Conservation (phyloP, 2,113 vertebrate species). For the Oenanthe melanoleuca region DNA sequence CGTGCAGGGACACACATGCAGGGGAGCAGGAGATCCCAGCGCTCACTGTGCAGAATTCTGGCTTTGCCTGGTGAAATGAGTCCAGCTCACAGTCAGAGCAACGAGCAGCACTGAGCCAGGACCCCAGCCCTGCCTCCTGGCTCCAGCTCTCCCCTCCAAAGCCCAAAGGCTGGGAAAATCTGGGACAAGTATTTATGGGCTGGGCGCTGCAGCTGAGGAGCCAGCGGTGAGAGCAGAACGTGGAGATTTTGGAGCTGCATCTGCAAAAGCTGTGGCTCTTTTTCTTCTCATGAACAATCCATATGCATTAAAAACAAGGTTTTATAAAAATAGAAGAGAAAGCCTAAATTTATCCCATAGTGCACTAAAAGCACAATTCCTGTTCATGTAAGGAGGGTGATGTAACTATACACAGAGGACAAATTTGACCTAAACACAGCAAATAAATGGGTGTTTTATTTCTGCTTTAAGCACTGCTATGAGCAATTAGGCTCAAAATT, state of each 20-base stretch:
- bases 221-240: background rate
- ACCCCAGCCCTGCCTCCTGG: background rate
- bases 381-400: background rate
- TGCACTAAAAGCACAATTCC: background rate
- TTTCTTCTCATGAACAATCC: background rate
- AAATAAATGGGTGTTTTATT: slow-evolving; percentile 17
- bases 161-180: slow-evolving; percentile 10
- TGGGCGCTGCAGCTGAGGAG: background rate
- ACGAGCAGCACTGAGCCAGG: background rate
- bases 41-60: background rate
- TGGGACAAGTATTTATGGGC: background rate
- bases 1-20: accelerated
- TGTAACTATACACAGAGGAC: background rate
- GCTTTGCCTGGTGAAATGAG: background rate
- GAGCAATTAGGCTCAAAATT: slow-evolving; percentile 27
- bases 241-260: background rate
- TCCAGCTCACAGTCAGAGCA: background rate
- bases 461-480: background rate
- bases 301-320: background rate
- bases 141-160: background rate
- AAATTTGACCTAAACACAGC: background rate
- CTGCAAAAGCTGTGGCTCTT: slow-evolving; percentile 34
- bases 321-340: slow-evolving; percentile 34
- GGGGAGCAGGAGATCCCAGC: accelerated
- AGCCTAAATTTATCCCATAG: background rate